A percentile compares a stretch with the other conserved stretches of the same genome.
These are phyloP conservation scores for Agrenia bidenticulata DNA, from an alignment of 2,888 invertebrate species.

Conservation along the genomic window DNA sequence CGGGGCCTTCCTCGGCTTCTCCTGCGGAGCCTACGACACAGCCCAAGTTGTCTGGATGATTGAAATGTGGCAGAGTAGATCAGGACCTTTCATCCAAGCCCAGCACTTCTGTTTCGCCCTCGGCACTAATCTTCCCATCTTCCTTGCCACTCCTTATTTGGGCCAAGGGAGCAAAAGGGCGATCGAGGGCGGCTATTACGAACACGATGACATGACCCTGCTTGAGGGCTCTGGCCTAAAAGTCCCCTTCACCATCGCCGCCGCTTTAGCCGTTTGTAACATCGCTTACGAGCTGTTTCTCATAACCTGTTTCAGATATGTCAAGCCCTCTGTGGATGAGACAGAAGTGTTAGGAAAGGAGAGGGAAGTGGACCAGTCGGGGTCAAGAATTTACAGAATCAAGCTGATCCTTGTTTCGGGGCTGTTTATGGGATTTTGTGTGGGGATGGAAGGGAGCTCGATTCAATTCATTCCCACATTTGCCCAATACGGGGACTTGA, in stretches of 20 bases:
- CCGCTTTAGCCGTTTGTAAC: slow-evolving; percentile 21
- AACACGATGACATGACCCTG: not conserved
- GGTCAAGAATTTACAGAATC: not conserved
- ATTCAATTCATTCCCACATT: slow-evolving; percentile 45
- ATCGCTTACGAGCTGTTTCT: slow-evolving; percentile 27
- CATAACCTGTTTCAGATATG: slow-evolving; percentile 32
- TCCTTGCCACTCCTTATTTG: slow-evolving; percentile 38
- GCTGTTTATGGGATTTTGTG: slow-evolving; percentile 24
- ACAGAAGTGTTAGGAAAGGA: not conserved
- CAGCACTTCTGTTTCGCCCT: slow-evolving; percentile 41
- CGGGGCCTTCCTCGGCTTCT: slow-evolving; percentile 37
- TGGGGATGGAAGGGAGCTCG: slow-evolving; percentile 38
- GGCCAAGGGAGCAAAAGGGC: not conserved
- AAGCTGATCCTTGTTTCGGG: slow-evolving; percentile 30
- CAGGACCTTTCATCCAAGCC: slow-evolving; percentile 37
- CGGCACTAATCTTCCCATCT: slow-evolving; percentile 28
- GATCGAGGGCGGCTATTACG: not conserved
- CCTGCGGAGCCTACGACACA: slow-evolving; percentile 35
- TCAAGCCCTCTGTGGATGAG: slow-evolving; percentile 25
- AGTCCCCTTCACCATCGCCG: slow-evolving; percentile 41
- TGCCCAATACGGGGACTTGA: slow-evolving; percentile 36
- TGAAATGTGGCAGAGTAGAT: slow-evolving; percentile 39
- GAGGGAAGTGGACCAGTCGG: not conserved
- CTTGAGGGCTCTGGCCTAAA: too few species aligned
- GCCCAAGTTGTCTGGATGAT: slow-evolving; percentile 43